Conservation (phyloP, 2,888 invertebrate species). For the Myopa tessellatipennis region DNA sequence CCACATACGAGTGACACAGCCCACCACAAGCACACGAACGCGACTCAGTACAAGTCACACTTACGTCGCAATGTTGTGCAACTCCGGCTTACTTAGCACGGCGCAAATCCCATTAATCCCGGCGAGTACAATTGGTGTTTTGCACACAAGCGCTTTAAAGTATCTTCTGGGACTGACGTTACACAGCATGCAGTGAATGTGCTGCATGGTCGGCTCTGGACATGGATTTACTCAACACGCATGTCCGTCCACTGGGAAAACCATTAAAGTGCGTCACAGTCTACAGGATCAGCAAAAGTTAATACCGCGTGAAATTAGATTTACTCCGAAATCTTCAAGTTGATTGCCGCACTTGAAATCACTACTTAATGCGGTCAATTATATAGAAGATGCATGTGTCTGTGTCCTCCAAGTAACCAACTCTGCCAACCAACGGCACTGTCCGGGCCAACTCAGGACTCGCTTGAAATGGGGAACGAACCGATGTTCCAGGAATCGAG, state of each 20-base stretch:
- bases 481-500: constrained; percentile 22
- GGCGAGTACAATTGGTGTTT: constrained; percentile 64
- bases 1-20: neutral
- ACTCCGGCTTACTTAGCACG: constrained; percentile 50
- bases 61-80: constrained; percentile 51
- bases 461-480: constrained; percentile 15
- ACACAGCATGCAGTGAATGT: constrained; percentile 30
- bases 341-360: neutral
- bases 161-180: constrained; percentile 29
- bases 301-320: constrained; percentile 69
- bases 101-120: constrained; percentile 64
- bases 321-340: constrained; percentile 52
- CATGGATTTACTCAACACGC: neutral
- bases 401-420: neutral
- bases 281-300: constrained; percentile 57
- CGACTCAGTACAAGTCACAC: constrained; percentile 23
- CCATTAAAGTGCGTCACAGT: constrained; percentile 52
- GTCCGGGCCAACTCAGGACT: constrained; percentile 20
- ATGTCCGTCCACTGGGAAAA: constrained; percentile 40
- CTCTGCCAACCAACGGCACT: no score
- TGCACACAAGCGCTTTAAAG: constrained; percentile 54
- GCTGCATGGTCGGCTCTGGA: neutral
- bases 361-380: neutral
- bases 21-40: neutral
- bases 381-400: neutral